phyloP scores from a whole-genome alignment of 2,797 vertebrate genomes.

The Falco naumanni region DNA sequence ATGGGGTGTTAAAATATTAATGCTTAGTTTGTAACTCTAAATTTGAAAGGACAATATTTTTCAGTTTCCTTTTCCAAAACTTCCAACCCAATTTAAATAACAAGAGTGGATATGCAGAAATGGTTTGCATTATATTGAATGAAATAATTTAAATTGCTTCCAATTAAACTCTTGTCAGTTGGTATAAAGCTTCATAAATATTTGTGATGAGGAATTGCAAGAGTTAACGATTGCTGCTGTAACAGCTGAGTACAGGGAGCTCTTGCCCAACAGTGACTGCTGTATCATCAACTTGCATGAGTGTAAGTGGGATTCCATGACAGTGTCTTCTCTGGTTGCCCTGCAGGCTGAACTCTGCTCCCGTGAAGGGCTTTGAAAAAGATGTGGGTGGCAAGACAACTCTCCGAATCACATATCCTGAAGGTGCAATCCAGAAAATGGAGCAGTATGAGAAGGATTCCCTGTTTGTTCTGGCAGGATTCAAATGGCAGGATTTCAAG shows the following conservation, averaged over 20 bases:
- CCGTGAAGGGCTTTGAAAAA: constrained; percentile 88
- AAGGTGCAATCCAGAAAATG: constrained; percentile 93
- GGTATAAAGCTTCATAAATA: not conserved
- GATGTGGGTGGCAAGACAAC: constrained; percentile 97
- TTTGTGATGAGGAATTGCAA: not conserved
- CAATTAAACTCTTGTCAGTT: not conserved
- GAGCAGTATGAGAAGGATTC: constrained; percentile 93
- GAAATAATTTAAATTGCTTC: not conserved
- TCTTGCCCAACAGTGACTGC: not conserved
- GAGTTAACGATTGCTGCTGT: not conserved
- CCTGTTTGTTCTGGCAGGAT: constrained; percentile 95
- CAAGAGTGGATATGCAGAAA: not conserved
- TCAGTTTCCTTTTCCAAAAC: not conserved
- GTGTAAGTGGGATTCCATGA: not conserved
- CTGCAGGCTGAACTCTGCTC: constrained; percentile 93
- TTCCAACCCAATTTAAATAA: not conserved
- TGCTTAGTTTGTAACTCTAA: not conserved
- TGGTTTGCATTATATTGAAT: not conserved
- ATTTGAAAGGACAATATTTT: not conserved
- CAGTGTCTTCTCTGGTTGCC: constrained; percentile 47
- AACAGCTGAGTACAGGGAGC: not conserved
- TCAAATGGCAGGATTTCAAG: constrained; percentile 97
- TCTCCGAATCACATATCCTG: constrained; percentile 96
- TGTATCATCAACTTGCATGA: not conserved
- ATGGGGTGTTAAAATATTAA: not conserved